Evolutionary conservation across 2,113 vertebrate genomes (phyloP).

Genomic region (Acanthisitta chloris): DNA sequence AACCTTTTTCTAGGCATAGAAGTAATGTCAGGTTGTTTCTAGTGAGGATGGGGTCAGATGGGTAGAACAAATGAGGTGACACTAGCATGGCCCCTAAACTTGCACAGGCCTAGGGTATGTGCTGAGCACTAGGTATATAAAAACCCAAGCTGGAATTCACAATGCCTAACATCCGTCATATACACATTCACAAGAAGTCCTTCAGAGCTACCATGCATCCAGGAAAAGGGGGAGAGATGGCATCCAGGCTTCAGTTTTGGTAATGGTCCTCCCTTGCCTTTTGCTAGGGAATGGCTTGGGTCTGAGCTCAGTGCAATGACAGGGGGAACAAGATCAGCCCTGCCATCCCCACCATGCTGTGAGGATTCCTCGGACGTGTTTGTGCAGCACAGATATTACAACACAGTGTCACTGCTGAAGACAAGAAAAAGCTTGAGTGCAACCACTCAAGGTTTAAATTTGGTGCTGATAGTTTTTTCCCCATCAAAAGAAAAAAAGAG

Average conservation of each 20-base stretch:
- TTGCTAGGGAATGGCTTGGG: neutral
- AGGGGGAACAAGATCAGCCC: neutral
- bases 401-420: neutral
- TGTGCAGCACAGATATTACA: neutral
- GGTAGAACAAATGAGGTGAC: neutral
- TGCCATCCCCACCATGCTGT: neutral
- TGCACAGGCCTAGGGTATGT: neutral
- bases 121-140: neutral
- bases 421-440: neutral
- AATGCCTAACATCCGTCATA: neutral
- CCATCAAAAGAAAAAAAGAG: neutral
- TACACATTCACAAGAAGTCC: neutral
- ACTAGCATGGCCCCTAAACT: neutral
- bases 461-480: neutral
- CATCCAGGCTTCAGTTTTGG: neutral
- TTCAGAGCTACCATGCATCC: neutral
- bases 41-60: neutral
- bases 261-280: neutral
- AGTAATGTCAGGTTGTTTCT: neutral
- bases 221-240: neutral
- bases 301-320: neutral
- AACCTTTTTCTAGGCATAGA: neutral
- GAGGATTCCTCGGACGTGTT: neutral
- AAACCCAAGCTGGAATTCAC: neutral
- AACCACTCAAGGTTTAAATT: neutral